Evolutionary conservation across 2,888 invertebrate species (phyloP).

Genomic region (Dendrolimus pini): DNA sequence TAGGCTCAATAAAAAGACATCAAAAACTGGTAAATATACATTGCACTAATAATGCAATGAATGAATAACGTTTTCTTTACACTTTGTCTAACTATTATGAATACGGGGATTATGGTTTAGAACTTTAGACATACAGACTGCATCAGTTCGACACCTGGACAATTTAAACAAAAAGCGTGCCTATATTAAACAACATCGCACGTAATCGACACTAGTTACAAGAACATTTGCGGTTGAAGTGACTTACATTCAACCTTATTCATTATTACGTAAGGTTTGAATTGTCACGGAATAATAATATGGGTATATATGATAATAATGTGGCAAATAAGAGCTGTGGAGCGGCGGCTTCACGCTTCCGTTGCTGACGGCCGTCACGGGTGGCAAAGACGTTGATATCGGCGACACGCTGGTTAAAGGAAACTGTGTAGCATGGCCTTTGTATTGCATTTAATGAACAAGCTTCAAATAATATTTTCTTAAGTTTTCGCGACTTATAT

Average conservation of each 20-base stretch:
- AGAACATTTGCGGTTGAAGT: slow-evolving; percentile 3
- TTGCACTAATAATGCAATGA: too few species aligned
- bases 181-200: slow-evolving; percentile 23
- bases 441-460: slow-evolving; percentile 4
- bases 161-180: slow-evolving; percentile 32
- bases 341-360: slow-evolving; percentile 34
- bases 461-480: slow-evolving; percentile 1
- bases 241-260: slow-evolving; percentile 17
- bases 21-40: too few species aligned
- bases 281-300: slow-evolving; percentile 8
- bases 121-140: neutral
- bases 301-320: slow-evolving; percentile 9
- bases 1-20: too few species aligned
- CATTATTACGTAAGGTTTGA: slow-evolving; percentile 13
- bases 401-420: slow-evolving; percentile 20
- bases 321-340: slow-evolving; percentile 26
- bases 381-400: slow-evolving; percentile 34
- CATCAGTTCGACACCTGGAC: slow-evolving; percentile 10
- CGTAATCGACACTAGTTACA: slow-evolving; percentile 34
- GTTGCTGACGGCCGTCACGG: slow-evolving; percentile 26
- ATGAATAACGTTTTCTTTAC: too few species aligned
- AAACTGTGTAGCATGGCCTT: slow-evolving; percentile 12
- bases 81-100: too few species aligned
- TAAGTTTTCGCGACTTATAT: too few species aligned
- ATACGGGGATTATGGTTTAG: too few species aligned